Percentiles rank a stretch among this genome's conserved stretches.
Evolutionary conservation across 2,113 vertebrate species (phyloP).

Genomic region (Zosterops borbonicus): DNA sequence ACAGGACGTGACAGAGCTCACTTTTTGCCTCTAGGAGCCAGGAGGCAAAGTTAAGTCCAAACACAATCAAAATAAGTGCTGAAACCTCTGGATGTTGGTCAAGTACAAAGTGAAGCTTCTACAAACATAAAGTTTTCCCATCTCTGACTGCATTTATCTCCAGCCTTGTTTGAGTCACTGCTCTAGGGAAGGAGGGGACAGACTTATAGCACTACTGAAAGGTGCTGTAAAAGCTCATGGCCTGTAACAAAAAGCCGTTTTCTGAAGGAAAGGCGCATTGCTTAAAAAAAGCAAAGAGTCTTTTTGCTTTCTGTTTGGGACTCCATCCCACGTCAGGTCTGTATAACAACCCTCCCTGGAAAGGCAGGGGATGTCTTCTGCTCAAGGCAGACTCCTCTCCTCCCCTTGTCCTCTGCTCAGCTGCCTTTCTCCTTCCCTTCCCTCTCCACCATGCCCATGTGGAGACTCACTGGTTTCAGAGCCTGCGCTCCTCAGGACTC

Average conservation of each 20-base stretch:
- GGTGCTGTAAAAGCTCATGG: not conserved
- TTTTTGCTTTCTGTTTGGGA: not conserved
- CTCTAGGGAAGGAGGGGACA: not conserved
- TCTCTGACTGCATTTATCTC: not conserved
- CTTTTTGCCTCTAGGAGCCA: not conserved
- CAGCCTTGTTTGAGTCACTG: fast-evolving
- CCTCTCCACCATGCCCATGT: fast-evolving
- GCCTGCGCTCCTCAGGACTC: not conserved
- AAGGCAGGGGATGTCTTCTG: not conserved
- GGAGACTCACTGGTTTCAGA: not conserved
- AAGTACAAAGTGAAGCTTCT: not conserved
- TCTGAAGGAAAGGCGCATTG: not conserved
- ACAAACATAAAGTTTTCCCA: not conserved
- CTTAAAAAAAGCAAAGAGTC: not conserved
- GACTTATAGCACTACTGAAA: not conserved
- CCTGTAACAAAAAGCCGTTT: not conserved
- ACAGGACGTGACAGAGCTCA: not conserved
- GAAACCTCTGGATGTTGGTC: not conserved
- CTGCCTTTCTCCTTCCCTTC: not conserved
- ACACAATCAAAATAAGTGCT: not conserved
- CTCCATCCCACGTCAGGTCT: not conserved
- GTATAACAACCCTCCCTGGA: not conserved
- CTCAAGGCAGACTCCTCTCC: not conserved
- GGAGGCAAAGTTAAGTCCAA: not conserved
- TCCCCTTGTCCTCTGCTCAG: not conserved